Percentiles rank a stretch among this genome's conserved stretches.
Evolutionary conservation across 2,113 vertebrate genomes (phyloP).

Genomic region (Megaptera novaeangliae): DNA sequence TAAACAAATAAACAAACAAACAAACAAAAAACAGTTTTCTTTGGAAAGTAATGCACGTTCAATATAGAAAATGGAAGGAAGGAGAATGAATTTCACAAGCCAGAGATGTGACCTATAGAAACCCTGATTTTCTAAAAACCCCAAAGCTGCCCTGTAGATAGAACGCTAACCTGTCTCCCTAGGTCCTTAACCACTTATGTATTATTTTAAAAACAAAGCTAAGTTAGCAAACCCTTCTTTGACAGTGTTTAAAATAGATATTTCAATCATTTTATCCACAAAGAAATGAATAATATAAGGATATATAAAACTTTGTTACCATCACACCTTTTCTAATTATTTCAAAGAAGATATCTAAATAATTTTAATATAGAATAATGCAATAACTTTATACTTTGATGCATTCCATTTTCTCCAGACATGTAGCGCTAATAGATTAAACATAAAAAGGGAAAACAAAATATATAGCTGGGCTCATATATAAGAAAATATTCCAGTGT

Average conservation of each 20-base stretch:
- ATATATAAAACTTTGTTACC: background rate
- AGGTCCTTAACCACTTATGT: background rate
- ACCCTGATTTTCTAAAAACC: background rate
- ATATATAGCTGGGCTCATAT: accelerated
- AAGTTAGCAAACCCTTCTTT: background rate
- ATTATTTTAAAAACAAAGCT: background rate
- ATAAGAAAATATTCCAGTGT: background rate
- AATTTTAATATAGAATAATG: background rate
- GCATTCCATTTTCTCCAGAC: background rate
- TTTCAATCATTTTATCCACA: background rate
- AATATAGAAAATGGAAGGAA: background rate
- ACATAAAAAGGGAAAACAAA: background rate
- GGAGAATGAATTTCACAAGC: background rate
- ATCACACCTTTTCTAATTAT: background rate
- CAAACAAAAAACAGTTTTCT: background rate
- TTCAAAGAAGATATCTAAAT: background rate
- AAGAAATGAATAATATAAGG: background rate
- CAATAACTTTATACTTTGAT: background rate
- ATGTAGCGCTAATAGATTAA: background rate
- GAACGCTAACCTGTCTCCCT: background rate
- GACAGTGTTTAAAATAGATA: background rate
- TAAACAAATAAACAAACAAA: background rate
- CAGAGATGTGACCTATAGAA: background rate
- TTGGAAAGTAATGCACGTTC: background rate
- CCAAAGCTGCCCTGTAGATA: background rate